Evolutionary conservation across 2,888 invertebrate genomes (phyloP).

Genomic region (Chrysomela aeneicollis): DNA sequence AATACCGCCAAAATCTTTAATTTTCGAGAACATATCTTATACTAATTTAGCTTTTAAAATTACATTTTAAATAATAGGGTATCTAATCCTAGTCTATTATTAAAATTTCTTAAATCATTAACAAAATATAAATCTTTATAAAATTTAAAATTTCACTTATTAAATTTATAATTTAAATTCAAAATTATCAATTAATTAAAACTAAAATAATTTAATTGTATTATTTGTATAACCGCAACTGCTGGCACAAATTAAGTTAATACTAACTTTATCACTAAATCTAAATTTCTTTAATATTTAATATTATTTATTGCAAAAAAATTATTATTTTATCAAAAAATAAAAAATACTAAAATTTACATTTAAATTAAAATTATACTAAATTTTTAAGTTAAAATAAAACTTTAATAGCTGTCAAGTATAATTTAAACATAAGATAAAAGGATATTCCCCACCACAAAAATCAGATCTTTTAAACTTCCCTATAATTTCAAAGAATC

Average conservation of each 20-base stretch:
- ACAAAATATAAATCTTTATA: constrained; percentile 56
- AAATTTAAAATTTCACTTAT: constrained; percentile 69
- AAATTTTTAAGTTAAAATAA: constrained; percentile 64
- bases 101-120: constrained; percentile 61
- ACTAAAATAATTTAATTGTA: constrained; percentile 55
- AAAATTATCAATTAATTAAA: constrained; percentile 58
- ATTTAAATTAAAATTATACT: constrained; percentile 66
- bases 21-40: constrained; percentile 69
- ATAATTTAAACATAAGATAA: background rate
- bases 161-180: constrained; percentile 60
- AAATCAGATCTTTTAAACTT: too few relatives aligned
- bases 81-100: constrained; percentile 73
- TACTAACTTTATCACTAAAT: constrained; percentile 68
- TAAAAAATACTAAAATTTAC: constrained; percentile 63
- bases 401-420: constrained; percentile 54
- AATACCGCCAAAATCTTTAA: constrained; percentile 76
- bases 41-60: constrained; percentile 65
- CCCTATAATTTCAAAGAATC: too few relatives aligned
- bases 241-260: constrained; percentile 74
- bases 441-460: too few relatives aligned
- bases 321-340: background rate
- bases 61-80: constrained; percentile 69
- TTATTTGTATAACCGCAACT: constrained; percentile 74
- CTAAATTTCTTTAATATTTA: constrained; percentile 69
- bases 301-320: constrained; percentile 62